These are phyloP conservation scores for Drosophila equinoxialis DNA, from an alignment of 1,140 invertebrate genomes.

Conservation along the genomic window DNA sequence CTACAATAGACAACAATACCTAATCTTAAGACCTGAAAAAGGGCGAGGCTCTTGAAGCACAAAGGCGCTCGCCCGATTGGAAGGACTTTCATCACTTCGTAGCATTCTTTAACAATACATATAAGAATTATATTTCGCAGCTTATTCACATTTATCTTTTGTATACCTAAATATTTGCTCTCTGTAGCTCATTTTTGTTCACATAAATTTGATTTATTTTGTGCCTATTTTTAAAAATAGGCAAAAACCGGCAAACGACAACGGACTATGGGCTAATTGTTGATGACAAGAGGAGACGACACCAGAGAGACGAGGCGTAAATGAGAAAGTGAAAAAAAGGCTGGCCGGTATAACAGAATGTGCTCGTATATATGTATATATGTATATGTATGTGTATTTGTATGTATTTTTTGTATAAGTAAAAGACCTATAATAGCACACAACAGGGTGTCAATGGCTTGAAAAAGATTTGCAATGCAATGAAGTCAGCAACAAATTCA, in stretches of 20 bases:
- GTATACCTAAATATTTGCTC: background rate
- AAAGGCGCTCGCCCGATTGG: no score
- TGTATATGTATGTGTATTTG: constrained; percentile 1
- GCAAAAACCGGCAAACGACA: constrained; percentile 44
- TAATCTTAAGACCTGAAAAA: no score
- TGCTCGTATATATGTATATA: constrained; percentile 20
- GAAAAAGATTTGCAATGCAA: constrained; percentile 4
- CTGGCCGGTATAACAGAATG: background rate
- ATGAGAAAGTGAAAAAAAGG: constrained; percentile 6
- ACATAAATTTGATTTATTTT: constrained; percentile 78
- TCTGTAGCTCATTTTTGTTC: constrained; percentile 39
- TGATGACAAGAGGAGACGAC: constrained; percentile 61
- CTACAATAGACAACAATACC: no score
- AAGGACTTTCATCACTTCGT: no score
- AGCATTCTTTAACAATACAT: no score
- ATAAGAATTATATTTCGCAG: constrained; percentile 8
- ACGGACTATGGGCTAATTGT: constrained; percentile 67
- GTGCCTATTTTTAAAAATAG: constrained; percentile 59
- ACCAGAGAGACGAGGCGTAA: constrained; percentile 15
- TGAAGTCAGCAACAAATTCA: constrained; percentile 9
- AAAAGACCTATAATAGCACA: constrained; percentile 11
- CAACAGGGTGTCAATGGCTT: constrained; percentile 4
- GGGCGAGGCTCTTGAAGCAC: no score
- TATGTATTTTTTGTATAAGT: constrained; percentile 10
- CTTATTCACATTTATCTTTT: constrained; percentile 6